Conservation (phyloP, 2,113 vertebrate species). For the Leptobrachium leishanense region DNA sequence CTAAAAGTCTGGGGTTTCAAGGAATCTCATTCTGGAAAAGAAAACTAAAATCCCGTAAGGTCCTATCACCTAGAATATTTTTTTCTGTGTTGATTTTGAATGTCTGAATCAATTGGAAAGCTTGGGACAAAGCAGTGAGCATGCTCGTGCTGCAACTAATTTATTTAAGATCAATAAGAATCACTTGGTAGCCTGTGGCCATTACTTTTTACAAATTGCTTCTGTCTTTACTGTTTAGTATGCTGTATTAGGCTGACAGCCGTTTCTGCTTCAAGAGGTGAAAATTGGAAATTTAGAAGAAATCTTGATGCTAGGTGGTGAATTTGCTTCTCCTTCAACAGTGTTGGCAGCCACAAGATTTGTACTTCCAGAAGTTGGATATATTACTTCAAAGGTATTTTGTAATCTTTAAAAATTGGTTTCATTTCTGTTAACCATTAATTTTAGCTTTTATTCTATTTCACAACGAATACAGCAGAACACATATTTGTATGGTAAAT, state of each 20-base stretch:
- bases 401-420: too few species aligned
- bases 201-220: conserved; percentile 39
- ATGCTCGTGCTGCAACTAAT: conserved; percentile 35
- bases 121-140: conserved; percentile 24
- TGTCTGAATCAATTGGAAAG: conserved; percentile 36
- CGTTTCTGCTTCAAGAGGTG: conserved; percentile 18
- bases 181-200: conserved; percentile 43
- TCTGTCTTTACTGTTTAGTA: conserved; percentile 41
- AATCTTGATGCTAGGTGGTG: background rate
- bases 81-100: conserved; percentile 30
- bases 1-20: background rate
- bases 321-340: background rate
- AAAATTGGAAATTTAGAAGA: conserved; percentile 24
- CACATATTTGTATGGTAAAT: too few species aligned
- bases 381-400: background rate
- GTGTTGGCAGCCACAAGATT: background rate
- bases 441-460: too few species aligned
- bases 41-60: conserved; percentile 12
- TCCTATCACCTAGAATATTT: conserved; percentile 15
- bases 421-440: too few species aligned
- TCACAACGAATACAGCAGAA: too few species aligned
- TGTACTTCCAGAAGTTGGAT: background rate
- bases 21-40: background rate
- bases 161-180: conserved; percentile 44
- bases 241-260: conserved; percentile 25